A percentile compares a stretch with the other conserved stretches of the same genome.
Conservation (phyloP, 2,113 vertebrate species). For the Pterocles gutturalis region DNA sequence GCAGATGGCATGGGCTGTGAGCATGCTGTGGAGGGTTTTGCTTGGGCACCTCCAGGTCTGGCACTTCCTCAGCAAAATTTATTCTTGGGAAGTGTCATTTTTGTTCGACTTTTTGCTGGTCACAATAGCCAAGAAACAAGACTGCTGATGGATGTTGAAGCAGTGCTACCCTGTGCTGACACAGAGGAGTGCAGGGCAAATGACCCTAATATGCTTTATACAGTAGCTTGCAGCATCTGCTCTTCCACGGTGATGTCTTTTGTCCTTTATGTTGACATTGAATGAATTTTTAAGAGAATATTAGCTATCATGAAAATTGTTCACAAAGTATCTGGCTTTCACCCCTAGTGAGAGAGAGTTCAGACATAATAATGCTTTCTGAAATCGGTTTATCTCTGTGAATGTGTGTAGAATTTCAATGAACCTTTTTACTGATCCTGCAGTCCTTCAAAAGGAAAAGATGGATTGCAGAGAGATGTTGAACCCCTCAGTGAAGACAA, state of each 20-base stretch:
- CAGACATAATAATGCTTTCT: constrained; percentile 11
- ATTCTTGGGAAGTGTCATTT: not conserved
- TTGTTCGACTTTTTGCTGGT: not conserved
- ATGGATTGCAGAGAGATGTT: not conserved
- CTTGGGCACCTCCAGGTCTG: not conserved
- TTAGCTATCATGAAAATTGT: not conserved
- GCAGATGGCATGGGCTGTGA: rapidly evolving
- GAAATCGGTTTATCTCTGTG: constrained; percentile 39
- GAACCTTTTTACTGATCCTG: constrained; percentile 1
- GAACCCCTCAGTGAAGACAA: not conserved
- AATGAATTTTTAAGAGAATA: constrained; percentile 28
- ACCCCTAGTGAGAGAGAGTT: not conserved
- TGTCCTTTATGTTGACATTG: constrained; percentile 1
- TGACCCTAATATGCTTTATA: not conserved
- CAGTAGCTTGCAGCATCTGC: not conserved
- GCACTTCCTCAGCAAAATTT: not conserved
- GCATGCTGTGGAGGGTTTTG: not conserved
- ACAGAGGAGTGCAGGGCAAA: not conserved
- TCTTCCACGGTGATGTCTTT: not conserved
- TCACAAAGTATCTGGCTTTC: not conserved
- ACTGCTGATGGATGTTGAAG: not conserved
- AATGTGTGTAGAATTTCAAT: constrained; percentile 32
- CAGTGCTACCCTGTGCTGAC: not conserved
- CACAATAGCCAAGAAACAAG: not conserved
- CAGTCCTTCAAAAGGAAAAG: not conserved